Base-by-base conservation (phyloP, 2,888 invertebrate genomes). In the Sphaeridia pumilis region DNA sequence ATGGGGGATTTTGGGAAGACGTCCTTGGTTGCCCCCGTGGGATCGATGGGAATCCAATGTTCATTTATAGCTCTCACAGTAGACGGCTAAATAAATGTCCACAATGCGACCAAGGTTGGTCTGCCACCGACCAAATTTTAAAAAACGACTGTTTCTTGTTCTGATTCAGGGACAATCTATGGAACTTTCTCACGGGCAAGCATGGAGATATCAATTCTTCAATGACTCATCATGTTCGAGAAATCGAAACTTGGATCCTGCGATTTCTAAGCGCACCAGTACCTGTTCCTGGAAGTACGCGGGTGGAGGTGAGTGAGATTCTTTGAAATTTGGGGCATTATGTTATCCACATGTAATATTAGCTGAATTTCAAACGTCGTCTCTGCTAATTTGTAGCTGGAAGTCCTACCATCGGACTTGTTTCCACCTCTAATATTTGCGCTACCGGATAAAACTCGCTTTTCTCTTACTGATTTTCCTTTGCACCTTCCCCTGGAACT, bases 161-260 rank as follows among this genome's bases (percentile, higher is more conserved):
- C 5, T 36, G 14, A 20, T 66, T 54, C 73, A 92, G 93, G 70
- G 93, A 97, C 70, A 87, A 88, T 41, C 90, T 98, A 42, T 98
- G 97, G 98, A 87, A 90, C 60, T 87, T 93, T 45, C 70, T 98
- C 59, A 88, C 92, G 28, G 87, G 87, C 0, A 83, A 85, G 70
- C 76, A 81, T 26, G 79, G 81, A 66, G 87, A 87, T 61, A 80
- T 81, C 54, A 85, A 89, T 2, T 84, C 87, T 1, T 85, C 88
- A 58, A 87, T 97, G 17, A 76, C 94, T 65, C 94, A 94, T 71
- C 95, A 97, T 72, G 90, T 98, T 36, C 81, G 87, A 64, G 95
- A 97, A 75, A 90, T 99, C 61, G 98, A 99, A 74, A 97, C 94
- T 5, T 99, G 98, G 97, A 95, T 98, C 66, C 75, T 98, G 56